Evolutionary conservation across 1,140 invertebrate species (phyloP).

Genomic region (Drosophila simulans): DNA sequence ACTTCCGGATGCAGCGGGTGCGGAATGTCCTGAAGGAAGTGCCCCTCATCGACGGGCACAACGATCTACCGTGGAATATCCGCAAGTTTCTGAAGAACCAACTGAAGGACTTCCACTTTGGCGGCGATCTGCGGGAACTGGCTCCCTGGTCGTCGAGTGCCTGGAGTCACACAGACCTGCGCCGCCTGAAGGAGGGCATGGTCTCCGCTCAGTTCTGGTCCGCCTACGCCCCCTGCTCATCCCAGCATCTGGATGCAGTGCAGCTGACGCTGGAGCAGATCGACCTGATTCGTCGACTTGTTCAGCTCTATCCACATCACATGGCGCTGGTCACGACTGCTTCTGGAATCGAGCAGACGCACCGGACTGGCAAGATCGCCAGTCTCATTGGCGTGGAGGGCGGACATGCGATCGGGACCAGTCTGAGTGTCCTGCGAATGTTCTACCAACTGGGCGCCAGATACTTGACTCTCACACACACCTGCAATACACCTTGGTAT

Average conservation of each 20-base stretch:
- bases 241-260: slow-evolving; percentile 94
- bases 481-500: slow-evolving; percentile 94
- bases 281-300: slow-evolving; percentile 93
- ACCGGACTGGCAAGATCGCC: slow-evolving; percentile 87
- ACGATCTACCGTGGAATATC: slow-evolving; percentile 94
- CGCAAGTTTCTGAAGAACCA: slow-evolving; percentile 91
- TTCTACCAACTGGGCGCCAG: slow-evolving; percentile 93
- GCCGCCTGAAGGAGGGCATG: slow-evolving; percentile 89
- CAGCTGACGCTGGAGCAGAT: slow-evolving; percentile 94
- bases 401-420: slow-evolving; percentile 93
- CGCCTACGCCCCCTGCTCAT: slow-evolving; percentile 93
- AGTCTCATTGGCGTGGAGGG: slow-evolving; percentile 93
- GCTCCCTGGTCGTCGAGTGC: slow-evolving; percentile 91
- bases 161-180: slow-evolving; percentile 92
- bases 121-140: slow-evolving; percentile 88
- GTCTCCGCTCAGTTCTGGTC: slow-evolving; percentile 95
- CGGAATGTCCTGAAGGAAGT: slow-evolving; percentile 86
- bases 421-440: slow-evolving; percentile 91
- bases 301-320: slow-evolving; percentile 91
- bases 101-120: slow-evolving; percentile 90
- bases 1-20: slow-evolving; percentile 86
- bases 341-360: slow-evolving; percentile 88
- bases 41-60: slow-evolving; percentile 89
- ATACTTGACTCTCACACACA: slow-evolving; percentile 94
- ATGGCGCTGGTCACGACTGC: slow-evolving; percentile 92